phyloP scores from a whole-genome alignment of 2,797 vertebrate genomes.

The Hyperoplus immaculatus region DNA sequence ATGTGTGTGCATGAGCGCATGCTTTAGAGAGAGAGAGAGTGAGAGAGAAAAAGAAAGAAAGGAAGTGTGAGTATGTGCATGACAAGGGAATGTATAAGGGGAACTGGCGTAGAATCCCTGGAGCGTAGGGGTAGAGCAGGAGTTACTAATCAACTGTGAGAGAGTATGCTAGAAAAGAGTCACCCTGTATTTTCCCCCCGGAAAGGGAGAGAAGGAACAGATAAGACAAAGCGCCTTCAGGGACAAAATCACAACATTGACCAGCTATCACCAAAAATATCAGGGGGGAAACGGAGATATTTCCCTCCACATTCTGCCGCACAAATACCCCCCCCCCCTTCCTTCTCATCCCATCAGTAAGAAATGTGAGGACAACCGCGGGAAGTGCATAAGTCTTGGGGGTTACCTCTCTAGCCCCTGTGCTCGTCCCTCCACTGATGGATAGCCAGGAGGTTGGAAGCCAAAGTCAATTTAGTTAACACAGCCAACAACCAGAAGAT shows the following conservation, averaged over 20 bases:
- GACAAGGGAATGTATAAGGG: constrained; percentile 76
- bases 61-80: constrained; percentile 67
- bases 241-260: constrained; percentile 76
- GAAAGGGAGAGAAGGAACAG: constrained; percentile 72
- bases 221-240: constrained; percentile 79
- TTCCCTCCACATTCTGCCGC: constrained; percentile 50
- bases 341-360: constrained; percentile 52
- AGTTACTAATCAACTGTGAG: constrained; percentile 84
- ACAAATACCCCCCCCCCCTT: constrained; percentile 7
- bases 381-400: constrained; percentile 60
- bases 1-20: constrained; percentile 41
- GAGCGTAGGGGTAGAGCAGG: constrained; percentile 76
- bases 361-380: constrained; percentile 44
- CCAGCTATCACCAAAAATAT: constrained; percentile 77
- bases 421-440: constrained; percentile 71
- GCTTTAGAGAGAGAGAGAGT: constrained; percentile 18
- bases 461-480: constrained; percentile 83
- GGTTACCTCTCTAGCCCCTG: constrained; percentile 61
- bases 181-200: constrained; percentile 68
- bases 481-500: constrained; percentile 78
- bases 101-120: constrained; percentile 76
- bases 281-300: constrained; percentile 30
- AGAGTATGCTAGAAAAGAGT: constrained; percentile 71
- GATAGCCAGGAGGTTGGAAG: constrained; percentile 79
- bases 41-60: constrained; percentile 24